Evolutionary conservation across 2,888 invertebrate genomes (phyloP).

Genomic region (Rhopalosiphum nymphaeae): DNA sequence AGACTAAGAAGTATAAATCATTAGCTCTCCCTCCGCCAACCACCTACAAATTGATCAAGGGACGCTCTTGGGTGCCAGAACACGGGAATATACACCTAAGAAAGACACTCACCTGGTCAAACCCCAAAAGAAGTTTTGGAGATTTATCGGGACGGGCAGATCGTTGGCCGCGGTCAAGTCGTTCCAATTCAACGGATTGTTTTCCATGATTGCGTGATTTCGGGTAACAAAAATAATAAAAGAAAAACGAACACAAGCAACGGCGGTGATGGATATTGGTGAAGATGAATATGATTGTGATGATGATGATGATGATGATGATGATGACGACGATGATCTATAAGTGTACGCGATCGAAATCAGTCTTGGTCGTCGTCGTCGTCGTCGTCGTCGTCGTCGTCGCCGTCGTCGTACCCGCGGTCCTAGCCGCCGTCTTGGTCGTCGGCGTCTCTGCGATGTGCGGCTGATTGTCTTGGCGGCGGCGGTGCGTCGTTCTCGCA

Average conservation of each 20-base stretch:
- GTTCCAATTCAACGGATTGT: constrained; percentile 58
- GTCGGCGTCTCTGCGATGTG: background rate
- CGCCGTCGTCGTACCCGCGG: background rate
- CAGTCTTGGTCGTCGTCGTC: background rate
- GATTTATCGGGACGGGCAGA: constrained; percentile 38
- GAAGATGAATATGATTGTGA: background rate
- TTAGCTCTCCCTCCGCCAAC: background rate
- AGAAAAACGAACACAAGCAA: background rate
- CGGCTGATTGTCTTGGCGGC: background rate
- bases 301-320: background rate
- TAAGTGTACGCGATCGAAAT: background rate
- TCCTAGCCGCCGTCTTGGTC: background rate
- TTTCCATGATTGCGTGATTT: background rate
- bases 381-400: background rate
- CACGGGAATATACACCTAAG: background rate
- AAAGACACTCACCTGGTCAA: constrained; percentile 47
- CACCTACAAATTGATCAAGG: background rate
- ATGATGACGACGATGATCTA: background rate
- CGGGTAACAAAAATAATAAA: background rate
- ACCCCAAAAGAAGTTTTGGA: constrained; percentile 57
- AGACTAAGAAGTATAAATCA: background rate
- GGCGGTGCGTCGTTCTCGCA: background rate
- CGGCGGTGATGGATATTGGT: background rate
- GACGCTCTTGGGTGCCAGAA: background rate
- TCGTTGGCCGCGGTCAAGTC: constrained; percentile 28